Base-by-base conservation (phyloP, 2,797 vertebrate genomes). In the Rhinophrynus dorsalis region DNA sequence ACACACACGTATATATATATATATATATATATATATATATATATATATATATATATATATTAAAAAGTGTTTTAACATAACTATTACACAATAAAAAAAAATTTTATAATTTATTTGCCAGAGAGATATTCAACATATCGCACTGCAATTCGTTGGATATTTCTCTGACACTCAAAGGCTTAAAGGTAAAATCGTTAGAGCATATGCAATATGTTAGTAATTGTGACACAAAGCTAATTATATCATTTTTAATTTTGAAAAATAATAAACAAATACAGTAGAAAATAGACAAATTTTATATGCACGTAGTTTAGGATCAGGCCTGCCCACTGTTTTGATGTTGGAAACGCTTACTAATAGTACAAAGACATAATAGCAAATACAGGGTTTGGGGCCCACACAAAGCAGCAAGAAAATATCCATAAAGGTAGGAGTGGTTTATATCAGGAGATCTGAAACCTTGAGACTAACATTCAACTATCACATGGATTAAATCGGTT, bases 1-100 rank as follows among this genome's bases (percentile, higher is more conserved):
- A n/a, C n/a, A n/a, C n/a, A n/a, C n/a, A n/a, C n/a, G n/a, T 44
- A 44, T 44, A 44, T 44, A 44, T 44, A 6, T 44, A 44, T 44
- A 44, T 44, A 44, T 44, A 44, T 44, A 44, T 44, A 44, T 44
- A 44, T 44, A 44, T 3, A 44, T 44, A 1, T 44, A 44, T 44
- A 44, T 44, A 44, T 44, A 44, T 44, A 44, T 44, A 44, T 6
- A 44, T 44, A 44, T 20, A 47, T 47, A 47, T n/a, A n/a, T n/a
- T n/a, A n/a, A n/a, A n/a, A n/a, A n/a, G n/a, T n/a, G n/a, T n/a
- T n/a, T n/a, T n/a, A n/a, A n/a, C n/a, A n/a, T n/a, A n/a, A n/a
- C n/a, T n/a, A n/a, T n/a, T n/a, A n/a, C n/a, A n/a, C n/a, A n/a
- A n/a, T n/a, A n/a, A n/a, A n/a, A n/a, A n/a, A n/a, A n/a, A n/a